phyloP scores from a whole-genome alignment of 1,140 invertebrate genomes.

The Ericerus pela region DNA sequence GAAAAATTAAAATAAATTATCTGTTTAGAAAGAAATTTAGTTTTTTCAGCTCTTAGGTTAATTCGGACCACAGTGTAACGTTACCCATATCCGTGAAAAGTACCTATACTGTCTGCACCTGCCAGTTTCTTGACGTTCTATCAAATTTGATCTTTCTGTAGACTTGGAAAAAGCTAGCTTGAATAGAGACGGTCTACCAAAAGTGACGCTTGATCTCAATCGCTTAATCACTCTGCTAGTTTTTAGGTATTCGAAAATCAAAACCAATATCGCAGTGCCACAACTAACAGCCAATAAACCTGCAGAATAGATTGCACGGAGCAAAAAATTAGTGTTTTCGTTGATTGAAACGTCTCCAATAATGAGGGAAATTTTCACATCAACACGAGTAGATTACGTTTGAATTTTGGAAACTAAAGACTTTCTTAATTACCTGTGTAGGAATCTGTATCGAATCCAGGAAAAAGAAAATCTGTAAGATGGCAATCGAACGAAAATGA shows the following conservation, averaged over 20 bases:
- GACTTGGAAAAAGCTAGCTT: not conserved
- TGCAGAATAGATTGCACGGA: not conserved
- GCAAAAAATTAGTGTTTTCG: not conserved
- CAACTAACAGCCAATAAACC: not conserved
- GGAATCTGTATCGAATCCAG: not conserved
- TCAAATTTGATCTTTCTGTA: not conserved
- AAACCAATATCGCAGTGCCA: not conserved
- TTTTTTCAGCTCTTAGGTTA: too few relatives aligned
- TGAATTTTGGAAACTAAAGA: too few relatives aligned
- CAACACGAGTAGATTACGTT: too few relatives aligned
- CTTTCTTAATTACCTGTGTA: not conserved
- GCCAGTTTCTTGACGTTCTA: not conserved
- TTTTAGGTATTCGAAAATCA: not conserved
- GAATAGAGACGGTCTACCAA: not conserved
- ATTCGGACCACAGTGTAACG: too few relatives aligned
- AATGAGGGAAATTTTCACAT: too few relatives aligned
- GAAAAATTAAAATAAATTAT: too few relatives aligned
- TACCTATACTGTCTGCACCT: not conserved
- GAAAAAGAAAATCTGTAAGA: not conserved
- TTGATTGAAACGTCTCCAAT: too few relatives aligned
- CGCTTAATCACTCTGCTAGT: not conserved
- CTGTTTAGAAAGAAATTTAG: too few relatives aligned
- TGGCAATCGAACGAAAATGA: not conserved
- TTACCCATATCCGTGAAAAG: too few relatives aligned
- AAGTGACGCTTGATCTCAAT: not conserved